Evolutionary conservation across 1,140 invertebrate species (phyloP).

Genomic region (Drosophila sp.): DNA sequence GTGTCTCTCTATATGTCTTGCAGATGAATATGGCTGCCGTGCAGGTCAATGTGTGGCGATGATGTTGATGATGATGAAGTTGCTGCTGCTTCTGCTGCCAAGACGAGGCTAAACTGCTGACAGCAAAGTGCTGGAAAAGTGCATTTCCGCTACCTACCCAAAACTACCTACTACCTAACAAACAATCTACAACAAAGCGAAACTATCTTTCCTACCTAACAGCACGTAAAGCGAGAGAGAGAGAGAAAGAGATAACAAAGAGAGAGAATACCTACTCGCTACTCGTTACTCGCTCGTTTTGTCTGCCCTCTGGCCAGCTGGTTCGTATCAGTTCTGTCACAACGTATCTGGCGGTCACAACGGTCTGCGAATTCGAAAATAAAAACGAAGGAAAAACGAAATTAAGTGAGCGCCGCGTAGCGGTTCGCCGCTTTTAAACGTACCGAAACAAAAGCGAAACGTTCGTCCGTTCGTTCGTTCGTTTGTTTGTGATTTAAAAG

Average conservation of each 20-base stretch:
- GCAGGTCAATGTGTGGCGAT: constrained; percentile 51
- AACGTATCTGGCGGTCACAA: constrained; percentile 39
- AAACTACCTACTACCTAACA: constrained; percentile 3
- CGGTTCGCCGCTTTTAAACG: constrained; percentile 24
- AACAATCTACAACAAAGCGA: too few relatives aligned
- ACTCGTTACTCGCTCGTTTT: constrained; percentile 22
- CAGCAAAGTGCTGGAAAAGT: constrained; percentile 70
- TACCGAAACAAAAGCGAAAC: constrained; percentile 20
- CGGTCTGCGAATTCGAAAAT: constrained; percentile 38
- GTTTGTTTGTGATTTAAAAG: background rate
- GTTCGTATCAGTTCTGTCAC: constrained; percentile 44
- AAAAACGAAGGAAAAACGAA: constrained; percentile 22
- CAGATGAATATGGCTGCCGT: constrained; percentile 51
- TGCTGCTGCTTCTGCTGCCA: constrained; percentile 66
- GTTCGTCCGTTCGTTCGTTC: background rate
- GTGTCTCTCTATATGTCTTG: constrained; percentile 25
- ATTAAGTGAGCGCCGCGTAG: constrained; percentile 27
- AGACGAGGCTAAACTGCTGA: constrained; percentile 66
- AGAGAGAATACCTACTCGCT: background rate
- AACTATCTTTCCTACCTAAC: too few relatives aligned
- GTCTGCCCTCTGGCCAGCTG: constrained; percentile 14
- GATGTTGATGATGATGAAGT: constrained; percentile 40
- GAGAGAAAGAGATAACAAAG: constrained; percentile 20
- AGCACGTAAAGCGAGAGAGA: constrained; percentile 7
- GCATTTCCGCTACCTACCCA: constrained; percentile 69